Base-by-base conservation (phyloP, 1,140 invertebrate genomes). In the Polyergus mexicanus region DNA sequence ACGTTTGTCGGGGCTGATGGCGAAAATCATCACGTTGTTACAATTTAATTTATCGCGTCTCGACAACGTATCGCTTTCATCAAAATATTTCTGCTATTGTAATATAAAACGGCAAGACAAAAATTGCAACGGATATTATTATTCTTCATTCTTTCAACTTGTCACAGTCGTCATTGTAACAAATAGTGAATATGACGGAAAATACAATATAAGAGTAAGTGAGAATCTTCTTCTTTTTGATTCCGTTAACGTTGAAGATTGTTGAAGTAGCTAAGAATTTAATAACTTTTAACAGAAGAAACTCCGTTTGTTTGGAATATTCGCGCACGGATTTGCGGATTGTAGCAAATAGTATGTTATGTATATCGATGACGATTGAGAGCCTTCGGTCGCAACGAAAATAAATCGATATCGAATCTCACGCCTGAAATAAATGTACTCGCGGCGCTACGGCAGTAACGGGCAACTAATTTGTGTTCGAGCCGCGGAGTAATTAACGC, bases 401-500 rank as follows among this genome's bases (percentile, higher is more conserved):
- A 78, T 62, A 78, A 80, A 54, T 80, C 44, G 76, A 80, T 80
- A 80, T 38, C 76, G 76, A 80, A 62, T 68, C 63, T 80, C 62
- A 56, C 63, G 76, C 63, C 32, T 68, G 76, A 80, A 68, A 80
- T 69, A 68, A 80, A 80, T 65, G 76, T 68, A 80, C 44, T 60
- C 56, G 51, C 28, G 68, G 69, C 41, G 68, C 77, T 56, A 68
- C 47, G 41, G 47, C 44, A 68, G 76, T 56, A 80, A 80, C 62
- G 41, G 63, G 76, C 32, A 80, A 80, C 76, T 80, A 80, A 80
- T 80, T 80, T 80, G 63, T 65, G 76, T 54, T 38, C 76, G 63
- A 69, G 76, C 76, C 76, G 76, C 76, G 76, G 47, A 80, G 76
- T 76, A 83, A 86, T 83, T 86, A 84, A 87, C 60, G 86, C 71